Conservation (phyloP, 2,797 vertebrate genomes). For the Tapirus indicus region DNA sequence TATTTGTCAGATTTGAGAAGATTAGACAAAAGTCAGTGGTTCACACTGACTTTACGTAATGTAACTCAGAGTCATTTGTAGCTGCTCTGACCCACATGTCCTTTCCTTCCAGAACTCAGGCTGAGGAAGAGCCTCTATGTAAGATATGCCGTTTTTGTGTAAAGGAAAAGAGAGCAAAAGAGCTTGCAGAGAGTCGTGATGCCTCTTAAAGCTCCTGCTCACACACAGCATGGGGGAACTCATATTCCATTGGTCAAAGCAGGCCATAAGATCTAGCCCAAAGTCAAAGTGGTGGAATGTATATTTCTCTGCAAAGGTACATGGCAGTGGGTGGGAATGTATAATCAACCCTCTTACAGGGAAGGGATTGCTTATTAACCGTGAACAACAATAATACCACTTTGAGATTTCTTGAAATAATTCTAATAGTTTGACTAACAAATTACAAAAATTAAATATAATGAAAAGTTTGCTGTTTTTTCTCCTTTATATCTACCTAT, state of each 20-base stretch:
- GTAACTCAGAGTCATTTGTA: not conserved
- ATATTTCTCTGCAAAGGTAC: not conserved
- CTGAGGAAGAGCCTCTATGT: not conserved
- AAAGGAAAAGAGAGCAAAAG: slow-evolving; percentile 5
- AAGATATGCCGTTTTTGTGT: not conserved
- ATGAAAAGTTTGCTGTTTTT: not conserved
- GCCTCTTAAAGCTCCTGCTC: not conserved
- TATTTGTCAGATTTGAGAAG: not conserved
- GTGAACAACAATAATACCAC: not conserved
- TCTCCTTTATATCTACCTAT: not conserved
- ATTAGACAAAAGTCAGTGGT: not conserved
- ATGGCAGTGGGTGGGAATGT: not conserved
- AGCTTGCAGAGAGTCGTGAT: not conserved
- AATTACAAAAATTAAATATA: not conserved
- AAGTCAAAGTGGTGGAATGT: not conserved
- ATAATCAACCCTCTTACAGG: not conserved
- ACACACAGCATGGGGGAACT: not conserved
- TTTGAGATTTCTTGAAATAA: not conserved
- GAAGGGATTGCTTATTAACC: not conserved
- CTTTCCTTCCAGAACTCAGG: not conserved
- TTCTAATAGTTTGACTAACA: not conserved
- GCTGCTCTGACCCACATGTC: not conserved
- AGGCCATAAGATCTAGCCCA: not conserved
- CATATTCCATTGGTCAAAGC: not conserved
- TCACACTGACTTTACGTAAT: not conserved